Percentiles rank a stretch among this genome's conserved stretches.
phyloP scores from a whole-genome alignment of 2,113 vertebrate genomes.

The Cacatua alba region DNA sequence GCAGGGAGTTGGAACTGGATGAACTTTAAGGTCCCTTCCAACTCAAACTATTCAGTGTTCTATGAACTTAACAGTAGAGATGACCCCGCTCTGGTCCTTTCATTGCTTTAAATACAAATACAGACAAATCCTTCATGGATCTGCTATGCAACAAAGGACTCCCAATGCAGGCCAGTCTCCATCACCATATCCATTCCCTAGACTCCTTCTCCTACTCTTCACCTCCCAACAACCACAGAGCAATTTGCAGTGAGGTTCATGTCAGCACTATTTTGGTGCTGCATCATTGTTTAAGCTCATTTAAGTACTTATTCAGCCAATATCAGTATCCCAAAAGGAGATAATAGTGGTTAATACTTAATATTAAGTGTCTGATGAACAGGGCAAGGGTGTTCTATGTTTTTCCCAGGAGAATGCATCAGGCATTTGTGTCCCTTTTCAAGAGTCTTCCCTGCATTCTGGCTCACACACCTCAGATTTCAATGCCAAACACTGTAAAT shows the following conservation, averaged over 20 bases:
- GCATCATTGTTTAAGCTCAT: accelerated
- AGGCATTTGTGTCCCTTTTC: background rate
- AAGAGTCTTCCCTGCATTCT: background rate
- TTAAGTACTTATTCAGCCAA: background rate
- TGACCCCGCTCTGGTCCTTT: background rate
- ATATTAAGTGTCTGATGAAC: background rate
- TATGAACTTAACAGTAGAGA: background rate
- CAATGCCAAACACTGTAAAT: background rate
- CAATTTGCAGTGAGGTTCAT: background rate
- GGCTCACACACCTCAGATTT: background rate
- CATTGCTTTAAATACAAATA: background rate
- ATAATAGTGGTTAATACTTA: background rate
- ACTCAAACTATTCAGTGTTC: background rate
- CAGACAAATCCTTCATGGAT: background rate
- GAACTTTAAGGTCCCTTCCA: background rate
- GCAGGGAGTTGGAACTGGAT: background rate
- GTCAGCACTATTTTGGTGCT: background rate
- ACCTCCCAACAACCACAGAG: background rate
- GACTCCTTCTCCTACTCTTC: background rate
- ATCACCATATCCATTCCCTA: background rate
- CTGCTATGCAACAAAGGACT: background rate
- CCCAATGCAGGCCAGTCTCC: accelerated
- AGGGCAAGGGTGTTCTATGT: accelerated
- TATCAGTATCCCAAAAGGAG: background rate
- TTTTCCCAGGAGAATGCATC: background rate